A percentile compares a stretch with the other conserved stretches of the same genome.
Conservation (phyloP, 2,113 vertebrate genomes). For the Myotis lucifugus region DNA sequence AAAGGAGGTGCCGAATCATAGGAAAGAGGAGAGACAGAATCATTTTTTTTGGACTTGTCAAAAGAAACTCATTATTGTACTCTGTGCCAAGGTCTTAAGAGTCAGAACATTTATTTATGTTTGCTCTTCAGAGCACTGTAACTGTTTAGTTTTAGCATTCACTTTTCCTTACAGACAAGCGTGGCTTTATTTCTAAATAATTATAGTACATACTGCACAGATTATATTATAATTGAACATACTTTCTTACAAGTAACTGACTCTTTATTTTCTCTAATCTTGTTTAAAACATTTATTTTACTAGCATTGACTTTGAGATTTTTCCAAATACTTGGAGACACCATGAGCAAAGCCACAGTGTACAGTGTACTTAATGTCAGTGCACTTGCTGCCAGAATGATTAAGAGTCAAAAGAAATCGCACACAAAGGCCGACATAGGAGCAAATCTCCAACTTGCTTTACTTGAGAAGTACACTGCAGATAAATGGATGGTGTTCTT, state of each 20-base stretch:
- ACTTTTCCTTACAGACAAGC: background rate
- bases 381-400: conserved; percentile 29
- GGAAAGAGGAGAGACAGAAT: conserved; percentile 59
- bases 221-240: conserved; percentile 8
- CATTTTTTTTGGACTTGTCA: conserved; percentile 59
- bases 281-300: conserved; percentile 46
- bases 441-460: conserved; percentile 18
- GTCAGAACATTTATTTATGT: conserved; percentile 59
- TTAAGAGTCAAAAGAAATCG: conserved; percentile 30
- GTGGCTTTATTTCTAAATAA: background rate
- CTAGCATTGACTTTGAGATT: conserved; percentile 5
- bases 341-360: background rate
- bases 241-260: background rate
- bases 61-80: conserved; percentile 52
- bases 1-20: conserved; percentile 53
- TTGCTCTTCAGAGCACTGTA: background rate
- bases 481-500: conserved; percentile 33
- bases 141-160: background rate
- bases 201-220: background rate
- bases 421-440: background rate
- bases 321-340: conserved; percentile 38
- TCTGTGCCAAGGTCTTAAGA: conserved; percentile 48
- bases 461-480: conserved; percentile 12
- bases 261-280: background rate
- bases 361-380: background rate